A percentile compares a stretch with the other conserved stretches of the same genome.
Conservation (phyloP, 2,888 invertebrate genomes). For the Drosophila phalerata region DNA sequence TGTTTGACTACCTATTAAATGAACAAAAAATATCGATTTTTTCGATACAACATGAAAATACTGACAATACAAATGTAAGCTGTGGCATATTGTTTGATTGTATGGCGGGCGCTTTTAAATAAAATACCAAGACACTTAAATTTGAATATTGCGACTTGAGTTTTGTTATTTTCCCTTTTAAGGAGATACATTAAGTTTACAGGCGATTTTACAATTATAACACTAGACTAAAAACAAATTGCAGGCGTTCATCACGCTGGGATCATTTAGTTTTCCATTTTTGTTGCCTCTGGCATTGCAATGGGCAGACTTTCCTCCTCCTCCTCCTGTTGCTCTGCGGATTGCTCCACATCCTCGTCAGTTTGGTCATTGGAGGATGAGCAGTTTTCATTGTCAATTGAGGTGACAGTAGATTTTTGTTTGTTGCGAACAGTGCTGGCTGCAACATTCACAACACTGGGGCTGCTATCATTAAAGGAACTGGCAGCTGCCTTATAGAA, state of each 20-base stretch:
- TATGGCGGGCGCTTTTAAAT: not conserved
- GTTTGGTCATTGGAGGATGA: not conserved
- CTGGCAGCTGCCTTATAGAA: constrained; percentile 54
- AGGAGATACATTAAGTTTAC: constrained; percentile 12
- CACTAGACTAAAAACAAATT: constrained; percentile 35
- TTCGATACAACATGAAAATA: not conserved
- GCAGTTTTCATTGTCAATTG: not conserved
- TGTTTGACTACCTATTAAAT: not conserved
- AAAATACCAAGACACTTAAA: constrained; percentile 1
- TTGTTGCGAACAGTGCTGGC: not conserved
- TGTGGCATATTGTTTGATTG: not conserved
- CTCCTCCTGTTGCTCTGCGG: constrained; percentile 31
- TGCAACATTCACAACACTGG: constrained; percentile 39
- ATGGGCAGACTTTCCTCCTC: constrained; percentile 21
- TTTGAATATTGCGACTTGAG: not conserved
- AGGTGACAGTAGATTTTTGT: not conserved
- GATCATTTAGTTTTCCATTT: constrained; percentile 31
- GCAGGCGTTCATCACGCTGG: constrained; percentile 12
- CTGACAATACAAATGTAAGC: not conserved
- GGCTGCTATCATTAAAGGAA: constrained; percentile 27
- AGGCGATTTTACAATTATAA: constrained; percentile 22
- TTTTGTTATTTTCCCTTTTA: not conserved
- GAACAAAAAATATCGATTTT: not conserved
- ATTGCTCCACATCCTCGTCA: constrained; percentile 25
- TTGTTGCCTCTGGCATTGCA: constrained; percentile 1